Evolutionary conservation across 2,113 vertebrate genomes (phyloP), one percentile per base, ranked within the genome.

Genomic region (Mystacornis crossleyi): DNA sequence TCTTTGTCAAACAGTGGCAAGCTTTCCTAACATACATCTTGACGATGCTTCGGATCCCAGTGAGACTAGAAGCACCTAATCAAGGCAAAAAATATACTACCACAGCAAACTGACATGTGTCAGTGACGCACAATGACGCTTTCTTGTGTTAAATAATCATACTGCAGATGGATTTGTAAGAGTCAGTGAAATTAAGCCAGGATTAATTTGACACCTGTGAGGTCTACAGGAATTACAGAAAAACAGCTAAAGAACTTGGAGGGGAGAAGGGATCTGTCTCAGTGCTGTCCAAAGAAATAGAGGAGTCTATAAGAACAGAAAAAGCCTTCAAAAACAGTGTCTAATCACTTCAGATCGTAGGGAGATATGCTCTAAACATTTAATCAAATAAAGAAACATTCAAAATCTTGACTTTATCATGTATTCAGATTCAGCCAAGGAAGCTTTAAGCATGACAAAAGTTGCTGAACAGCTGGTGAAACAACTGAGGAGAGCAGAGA

Each of bases 401-500:
- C 1, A 20, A 48, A 83, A 62, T 42, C 10, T 33, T 79, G 12
- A 33, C n/a, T 60, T 73, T 61, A 38, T 74, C 38, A 53, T 11
- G 36, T 10, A 67, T 38, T 54, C 97, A 99, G 99, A 99, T 81
- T 97, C 96, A 34, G 98, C 98, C 19, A 97, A 98, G 78, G 98
- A 99, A 53, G 98, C 98, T 13, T 97, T 99, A 87, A 97, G 97
- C 79, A 98, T 98, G 67, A 98, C 98, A 77, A 96, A 95, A 1
- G 97, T 99, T 81, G 98, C 98, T 20, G 98, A 98, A 57, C 97
- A 98, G 5, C 92, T 99, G 94, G 98, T 98, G 7, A 97, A 96
- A 54, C 99, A 99, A 97, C 95, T 99, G 87, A 98, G 97, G 75
- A 98, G 98, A 71, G 98, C 99, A 28, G 97, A 98, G 58, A 98